Conservation (phyloP, 1,140 invertebrate genomes). For the Streblospio benedicti region DNA sequence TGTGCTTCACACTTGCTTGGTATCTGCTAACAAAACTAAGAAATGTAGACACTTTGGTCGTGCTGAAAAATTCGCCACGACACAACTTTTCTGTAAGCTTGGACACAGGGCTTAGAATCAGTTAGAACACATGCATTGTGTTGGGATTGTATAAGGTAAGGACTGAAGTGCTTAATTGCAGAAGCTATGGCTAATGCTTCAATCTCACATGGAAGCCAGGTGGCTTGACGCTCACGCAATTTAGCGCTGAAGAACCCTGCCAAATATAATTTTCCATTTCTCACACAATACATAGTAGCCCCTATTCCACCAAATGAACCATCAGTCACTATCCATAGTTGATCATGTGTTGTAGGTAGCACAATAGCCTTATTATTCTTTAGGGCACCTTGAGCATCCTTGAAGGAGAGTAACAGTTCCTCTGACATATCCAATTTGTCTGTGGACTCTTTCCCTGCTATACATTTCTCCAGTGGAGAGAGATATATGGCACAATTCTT, state of each 20-base stretch:
- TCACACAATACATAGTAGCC: constrained; percentile 20
- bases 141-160: constrained; percentile 20
- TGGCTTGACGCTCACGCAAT: constrained; percentile 14
- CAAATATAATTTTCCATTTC: constrained; percentile 1
- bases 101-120: constrained; percentile 24
- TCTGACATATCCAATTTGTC: constrained; percentile 21
- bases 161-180: constrained; percentile 21
- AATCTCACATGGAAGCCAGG: constrained; percentile 25
- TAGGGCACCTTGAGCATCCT: not conserved
- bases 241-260: constrained; percentile 22
- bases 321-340: constrained; percentile 14
- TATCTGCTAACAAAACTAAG: constrained; percentile 19
- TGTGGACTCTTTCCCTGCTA: too few relatives aligned
- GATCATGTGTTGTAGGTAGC: not conserved
- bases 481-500: too few relatives aligned
- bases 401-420: constrained; percentile 7
- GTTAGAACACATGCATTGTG: constrained; percentile 15
- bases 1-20: constrained; percentile 17
- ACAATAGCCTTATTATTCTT: too few relatives aligned
- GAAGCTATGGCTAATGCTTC: constrained; percentile 21
- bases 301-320: constrained; percentile 16
- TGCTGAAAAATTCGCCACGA: constrained; percentile 22
- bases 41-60: constrained; percentile 17
- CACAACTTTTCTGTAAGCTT: constrained; percentile 22
- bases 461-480: too few relatives aligned